Conservation (phyloP, 2,888 invertebrate genomes). For the Caenorhabditis uteleia region DNA sequence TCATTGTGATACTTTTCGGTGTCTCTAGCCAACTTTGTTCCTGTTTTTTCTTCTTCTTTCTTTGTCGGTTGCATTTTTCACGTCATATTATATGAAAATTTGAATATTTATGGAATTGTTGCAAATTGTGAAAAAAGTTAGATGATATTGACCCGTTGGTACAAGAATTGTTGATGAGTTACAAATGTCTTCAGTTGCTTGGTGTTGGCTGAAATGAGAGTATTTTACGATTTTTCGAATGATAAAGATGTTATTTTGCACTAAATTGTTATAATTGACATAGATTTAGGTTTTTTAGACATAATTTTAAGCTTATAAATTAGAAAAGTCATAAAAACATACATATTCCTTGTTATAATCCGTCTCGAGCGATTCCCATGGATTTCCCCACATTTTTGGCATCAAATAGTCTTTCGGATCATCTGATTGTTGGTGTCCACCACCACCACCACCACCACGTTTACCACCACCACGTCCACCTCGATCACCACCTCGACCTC, state of each 20-base stretch:
- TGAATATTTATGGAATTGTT: too few species aligned
- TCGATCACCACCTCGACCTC: conserved; percentile 8
- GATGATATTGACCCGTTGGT: too few species aligned
- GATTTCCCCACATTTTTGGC: conserved; percentile 25
- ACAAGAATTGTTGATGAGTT: too few species aligned
- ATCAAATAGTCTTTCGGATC: conserved; percentile 11
- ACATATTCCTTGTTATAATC: conserved; percentile 17
- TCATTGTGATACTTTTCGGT: too few species aligned
- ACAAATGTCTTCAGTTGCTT: too few species aligned
- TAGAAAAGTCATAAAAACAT: background rate
- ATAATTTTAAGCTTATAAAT: background rate
- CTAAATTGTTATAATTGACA: background rate
- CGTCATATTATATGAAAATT: too few species aligned
- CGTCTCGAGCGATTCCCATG: conserved; percentile 19
- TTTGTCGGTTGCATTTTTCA: too few species aligned
- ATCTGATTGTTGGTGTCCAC: background rate
- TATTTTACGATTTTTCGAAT: too few species aligned
- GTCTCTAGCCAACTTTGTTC: too few species aligned
- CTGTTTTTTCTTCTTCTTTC: too few species aligned
- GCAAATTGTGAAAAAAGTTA: too few species aligned
- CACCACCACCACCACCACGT: background rate
- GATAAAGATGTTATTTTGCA: background rate
- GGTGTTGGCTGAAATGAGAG: too few species aligned
- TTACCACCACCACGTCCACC: conserved; percentile 4
- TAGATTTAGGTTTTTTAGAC: background rate